Base-by-base conservation (phyloP, 1,140 invertebrate genomes). In the Lordiphosa mommai region DNA sequence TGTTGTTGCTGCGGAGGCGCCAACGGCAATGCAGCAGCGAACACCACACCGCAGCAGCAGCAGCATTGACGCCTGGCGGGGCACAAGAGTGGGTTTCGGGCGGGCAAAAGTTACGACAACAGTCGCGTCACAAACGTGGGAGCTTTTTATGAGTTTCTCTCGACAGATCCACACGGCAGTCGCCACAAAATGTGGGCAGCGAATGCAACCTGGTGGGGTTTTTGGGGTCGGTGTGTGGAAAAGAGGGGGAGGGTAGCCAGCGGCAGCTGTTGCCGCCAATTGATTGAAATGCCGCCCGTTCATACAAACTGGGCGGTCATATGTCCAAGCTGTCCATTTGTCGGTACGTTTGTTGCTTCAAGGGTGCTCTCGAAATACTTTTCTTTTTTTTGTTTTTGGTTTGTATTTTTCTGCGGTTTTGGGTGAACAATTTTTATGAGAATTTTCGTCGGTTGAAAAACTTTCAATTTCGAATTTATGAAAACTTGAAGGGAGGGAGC, bases 381-480 rank as follows among this genome's bases (percentile, higher is more conserved):
- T 66, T 67, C 33, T 44, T 58, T 57, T 29, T 49, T 50, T 56
- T 37, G 17, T 46, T 32, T 46, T 27, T 27, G 8, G 8, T 32
- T 46, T 14, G 41, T 49, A 14, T 59, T 72, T 57, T 46, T 57
- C 17, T 61, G 69, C 53, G 70, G 74, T 73, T 23, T 80, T 80
- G 56, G 59, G 36, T 72, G 69, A 80, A 70, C 74, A 73, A 80
- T 74, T 80, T 80, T 82, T 80, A 82, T 74, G 76, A 71, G 71
- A 74, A 82, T 82, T 74, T 82, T 82, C 57, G 53, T 50, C 61
- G 70, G 70, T 74, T 71, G 70, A 66, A 80, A 80, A 80, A 80
- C 74, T 80, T 80, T 80, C 70, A 80, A 80, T 80, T 80, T 80
- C 65, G 66, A 66, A 82, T 73, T 74, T 70, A 70, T 80, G 73